These are phyloP conservation scores for Eledone cirrhosa DNA, from an alignment of 2,888 invertebrate species.

Conservation along the genomic window DNA sequence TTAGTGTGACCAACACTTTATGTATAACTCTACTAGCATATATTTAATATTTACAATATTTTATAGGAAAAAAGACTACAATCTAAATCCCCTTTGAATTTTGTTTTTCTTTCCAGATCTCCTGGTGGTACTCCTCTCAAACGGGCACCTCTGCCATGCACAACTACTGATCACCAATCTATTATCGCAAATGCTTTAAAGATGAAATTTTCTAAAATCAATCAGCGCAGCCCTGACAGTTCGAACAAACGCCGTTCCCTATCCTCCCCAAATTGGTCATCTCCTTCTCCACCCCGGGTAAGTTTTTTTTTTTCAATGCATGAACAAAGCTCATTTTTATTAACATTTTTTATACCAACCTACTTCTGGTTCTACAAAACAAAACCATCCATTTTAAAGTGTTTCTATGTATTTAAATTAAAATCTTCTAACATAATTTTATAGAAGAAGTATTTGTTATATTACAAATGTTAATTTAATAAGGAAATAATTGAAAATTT, in stretches of 20 bases:
- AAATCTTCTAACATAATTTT: too few species aligned
- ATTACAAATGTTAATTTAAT: too few species aligned
- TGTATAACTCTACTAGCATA: too few species aligned
- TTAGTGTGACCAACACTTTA: too few species aligned
- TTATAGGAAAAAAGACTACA: too few species aligned
- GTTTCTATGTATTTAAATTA: too few species aligned
- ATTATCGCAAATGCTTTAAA: slow-evolving; percentile 65
- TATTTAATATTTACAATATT: too few species aligned
- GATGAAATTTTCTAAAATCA: slow-evolving; percentile 63
- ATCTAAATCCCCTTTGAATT: too few species aligned
- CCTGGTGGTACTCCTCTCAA: slow-evolving; percentile 66
- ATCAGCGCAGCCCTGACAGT: slow-evolving; percentile 45
- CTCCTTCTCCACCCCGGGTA: slow-evolving; percentile 9
- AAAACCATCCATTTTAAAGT: too few species aligned
- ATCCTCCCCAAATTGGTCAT: slow-evolving; percentile 37
- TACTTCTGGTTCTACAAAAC: too few species aligned
- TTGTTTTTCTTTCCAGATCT: slow-evolving; percentile 48
- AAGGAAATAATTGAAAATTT: too few species aligned
- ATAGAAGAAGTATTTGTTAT: too few species aligned
- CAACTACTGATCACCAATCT: slow-evolving; percentile 58
- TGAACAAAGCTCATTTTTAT: not conserved
- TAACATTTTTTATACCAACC: slow-evolving; percentile 24
- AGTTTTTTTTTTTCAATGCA: slow-evolving; percentile 34
- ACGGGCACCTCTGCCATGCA: slow-evolving; percentile 40
- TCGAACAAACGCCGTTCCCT: slow-evolving; percentile 45